Conservation (phyloP, 2,888 invertebrate species). For the Mechanitis messenoides region DNA sequence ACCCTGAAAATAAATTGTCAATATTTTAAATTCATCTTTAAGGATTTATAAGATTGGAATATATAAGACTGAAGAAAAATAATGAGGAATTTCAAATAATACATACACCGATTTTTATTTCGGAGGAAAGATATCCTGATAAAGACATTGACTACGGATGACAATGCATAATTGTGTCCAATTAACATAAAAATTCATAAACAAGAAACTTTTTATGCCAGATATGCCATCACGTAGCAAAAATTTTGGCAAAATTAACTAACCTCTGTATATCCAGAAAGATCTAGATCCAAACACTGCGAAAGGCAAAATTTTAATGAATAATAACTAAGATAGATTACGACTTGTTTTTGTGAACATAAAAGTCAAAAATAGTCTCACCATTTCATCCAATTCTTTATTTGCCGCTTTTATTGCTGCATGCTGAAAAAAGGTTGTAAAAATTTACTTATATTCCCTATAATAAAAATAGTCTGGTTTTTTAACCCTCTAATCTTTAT, state of each 20-base stretch:
- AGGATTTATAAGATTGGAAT: too few species aligned
- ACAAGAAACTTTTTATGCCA: not conserved
- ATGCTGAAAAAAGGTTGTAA: conserved; percentile 53
- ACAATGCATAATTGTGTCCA: too few species aligned
- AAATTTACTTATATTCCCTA: not conserved
- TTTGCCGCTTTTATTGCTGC: conserved; percentile 63
- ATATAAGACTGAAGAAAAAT: too few species aligned
- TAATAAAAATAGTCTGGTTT: too few species aligned
- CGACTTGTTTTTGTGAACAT: too few species aligned
- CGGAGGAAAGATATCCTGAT: too few species aligned
- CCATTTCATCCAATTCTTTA: conserved; percentile 63
- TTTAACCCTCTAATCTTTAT: too few species aligned
- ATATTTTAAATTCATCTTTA: too few species aligned
- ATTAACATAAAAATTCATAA: not conserved
- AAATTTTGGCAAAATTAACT: conserved; percentile 2
- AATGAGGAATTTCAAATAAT: too few species aligned
- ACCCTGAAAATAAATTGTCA: conserved; percentile 44
- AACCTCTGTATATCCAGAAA: conserved; percentile 64
- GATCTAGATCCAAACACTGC: conserved; percentile 62
- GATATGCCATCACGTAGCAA: too few species aligned
- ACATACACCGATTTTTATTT: too few species aligned
- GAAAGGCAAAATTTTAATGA: conserved; percentile 33
- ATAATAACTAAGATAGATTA: not conserved
- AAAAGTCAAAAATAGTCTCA: conserved; percentile 32
- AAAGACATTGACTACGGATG: too few species aligned